Evolutionary conservation across 2,113 vertebrate genomes (phyloP).

Genomic region (Microtus pennsylvanicus): DNA sequence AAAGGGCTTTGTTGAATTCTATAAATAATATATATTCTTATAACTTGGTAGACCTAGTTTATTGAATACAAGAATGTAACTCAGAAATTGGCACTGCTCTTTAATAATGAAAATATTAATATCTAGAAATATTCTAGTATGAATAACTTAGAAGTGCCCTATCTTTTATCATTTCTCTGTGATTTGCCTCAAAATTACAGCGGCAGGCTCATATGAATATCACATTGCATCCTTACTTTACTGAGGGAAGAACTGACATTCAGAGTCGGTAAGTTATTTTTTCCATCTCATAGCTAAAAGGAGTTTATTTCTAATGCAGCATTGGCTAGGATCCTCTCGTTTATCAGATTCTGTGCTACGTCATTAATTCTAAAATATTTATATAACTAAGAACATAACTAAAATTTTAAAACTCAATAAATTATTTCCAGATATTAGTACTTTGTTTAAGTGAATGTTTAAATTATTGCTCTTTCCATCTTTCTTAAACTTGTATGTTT

Average conservation of each 20-base stretch:
- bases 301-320: not conserved
- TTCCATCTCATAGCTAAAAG: not conserved
- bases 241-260: not conserved
- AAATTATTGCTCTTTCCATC: not conserved
- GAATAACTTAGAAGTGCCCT: slow-evolving; percentile 27
- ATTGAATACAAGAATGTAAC: slow-evolving; percentile 53
- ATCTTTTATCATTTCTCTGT: not conserved
- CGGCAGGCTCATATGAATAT: not conserved
- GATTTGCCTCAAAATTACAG: slow-evolving; percentile 44
- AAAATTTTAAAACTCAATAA: not conserved
- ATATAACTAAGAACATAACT: too few relatives aligned
- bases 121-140: slow-evolving; percentile 49
- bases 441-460: not conserved
- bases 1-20: slow-evolving; percentile 52
- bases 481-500: not conserved
- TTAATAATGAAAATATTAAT: slow-evolving; percentile 75
- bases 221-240: not conserved
- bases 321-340: not conserved
- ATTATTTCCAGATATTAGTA: not conserved
- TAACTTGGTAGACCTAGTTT: slow-evolving; percentile 55
- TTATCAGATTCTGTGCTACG: not conserved
- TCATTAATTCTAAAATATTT: not conserved
- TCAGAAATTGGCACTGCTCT: slow-evolving; percentile 52
- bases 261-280: not conserved
- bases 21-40: slow-evolving; percentile 68